These are phyloP conservation scores for Labrus mixtus DNA, from an alignment of 2,113 vertebrate species.

Conservation along the genomic window DNA sequence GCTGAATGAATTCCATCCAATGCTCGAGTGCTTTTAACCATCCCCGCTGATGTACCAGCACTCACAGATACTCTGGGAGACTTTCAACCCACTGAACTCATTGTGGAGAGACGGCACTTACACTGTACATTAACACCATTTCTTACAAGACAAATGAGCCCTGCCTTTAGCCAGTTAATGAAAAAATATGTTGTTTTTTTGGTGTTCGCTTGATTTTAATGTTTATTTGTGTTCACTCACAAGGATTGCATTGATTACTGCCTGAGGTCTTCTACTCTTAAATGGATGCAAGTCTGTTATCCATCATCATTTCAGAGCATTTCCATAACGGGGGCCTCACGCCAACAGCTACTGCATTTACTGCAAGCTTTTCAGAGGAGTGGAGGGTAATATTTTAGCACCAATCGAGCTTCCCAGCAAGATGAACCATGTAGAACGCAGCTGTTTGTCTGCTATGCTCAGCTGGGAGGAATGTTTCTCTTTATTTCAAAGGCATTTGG, in stretches of 20 bases:
- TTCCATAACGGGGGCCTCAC: background rate
- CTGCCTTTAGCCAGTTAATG: constrained; percentile 13
- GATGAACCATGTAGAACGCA: background rate
- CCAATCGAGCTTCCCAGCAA: background rate
- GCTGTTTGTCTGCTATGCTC: no score
- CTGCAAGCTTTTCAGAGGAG: background rate
- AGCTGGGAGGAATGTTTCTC: no score
- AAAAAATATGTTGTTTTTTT: constrained; percentile 13
- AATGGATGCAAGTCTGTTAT: constrained; percentile 41
- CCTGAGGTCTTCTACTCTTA: constrained; percentile 27
- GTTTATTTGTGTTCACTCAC: constrained; percentile 48
- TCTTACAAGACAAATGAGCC: constrained; percentile 42
- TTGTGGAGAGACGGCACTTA: background rate
- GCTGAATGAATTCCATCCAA: constrained; percentile 44
- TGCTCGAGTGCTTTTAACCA: constrained; percentile 46
- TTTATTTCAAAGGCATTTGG: no score
- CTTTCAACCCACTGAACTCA: constrained; percentile 48
- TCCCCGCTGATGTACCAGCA: constrained; percentile 5
- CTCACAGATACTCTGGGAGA: constrained; percentile 12
- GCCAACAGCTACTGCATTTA: background rate
- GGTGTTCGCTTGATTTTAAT: constrained; percentile 35
- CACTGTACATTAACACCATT: constrained; percentile 14
- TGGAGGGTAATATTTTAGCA: constrained; percentile 21
- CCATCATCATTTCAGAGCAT: constrained; percentile 41
- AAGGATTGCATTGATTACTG: constrained; percentile 38